Base-by-base conservation (phyloP, 2,888 invertebrate species). In the Quadriops clusia region DNA sequence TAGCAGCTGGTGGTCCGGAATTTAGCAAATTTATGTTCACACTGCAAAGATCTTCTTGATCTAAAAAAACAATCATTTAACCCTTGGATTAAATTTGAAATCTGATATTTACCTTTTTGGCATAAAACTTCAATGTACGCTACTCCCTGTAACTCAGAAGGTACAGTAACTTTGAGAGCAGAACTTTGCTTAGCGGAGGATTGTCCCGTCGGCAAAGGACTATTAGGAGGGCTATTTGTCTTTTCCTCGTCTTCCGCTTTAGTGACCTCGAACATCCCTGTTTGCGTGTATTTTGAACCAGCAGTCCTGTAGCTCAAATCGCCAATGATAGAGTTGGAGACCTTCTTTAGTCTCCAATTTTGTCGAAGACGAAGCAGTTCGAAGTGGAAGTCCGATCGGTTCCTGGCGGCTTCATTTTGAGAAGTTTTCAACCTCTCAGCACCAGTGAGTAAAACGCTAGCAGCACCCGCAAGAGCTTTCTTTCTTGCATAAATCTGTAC, bases 261-360 rank as follows among this genome's bases (percentile, higher is more conserved):
- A 1, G 83, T 84, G 2, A 94, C 93, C 68, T 94, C 93, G 67
- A 94, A 93, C 47, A 87, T 84, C 3, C 94, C 94, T 35, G 85
- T 84, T 63, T 93, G 91, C 37, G 79, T 79, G 55, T 85, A 94
- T 54, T 91, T 85, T 0, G 93, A 94, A 2, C 94, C 94, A 39
- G 93, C 93, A 51, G 93, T 91, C 38, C 90, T 72, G 54, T 94
- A 95, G 56, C 94, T 94, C 4, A 95, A 70, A 62, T 95, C 95
- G 0, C 95, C 95, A 30, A 95, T 82, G 33, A 95, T 95, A 0
- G 85, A 80, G 54, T 89, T 91, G 0, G 90, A 89, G 1, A 91
- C 89, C 65, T 94, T 94, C 54, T 94, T 91, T n/a, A 95, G 61
- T 25, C 94, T 68, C 94, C 94, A 95, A 53, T 89, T 90, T 53